These are phyloP conservation scores for Menura novaehollandiae DNA, from an alignment of 2,113 vertebrate genomes.

Conservation along the genomic window DNA sequence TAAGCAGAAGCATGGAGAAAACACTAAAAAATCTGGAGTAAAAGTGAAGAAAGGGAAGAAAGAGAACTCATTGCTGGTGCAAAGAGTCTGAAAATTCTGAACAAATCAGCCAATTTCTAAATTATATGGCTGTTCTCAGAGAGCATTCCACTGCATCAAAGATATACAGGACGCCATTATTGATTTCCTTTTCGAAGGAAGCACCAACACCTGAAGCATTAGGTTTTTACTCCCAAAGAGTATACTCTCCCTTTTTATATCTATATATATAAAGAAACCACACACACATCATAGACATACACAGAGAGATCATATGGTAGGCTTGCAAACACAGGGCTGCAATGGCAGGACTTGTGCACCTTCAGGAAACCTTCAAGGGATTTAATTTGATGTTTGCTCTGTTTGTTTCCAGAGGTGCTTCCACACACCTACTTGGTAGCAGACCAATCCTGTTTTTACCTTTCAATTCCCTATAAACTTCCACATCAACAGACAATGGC, in stretches of 20 bases:
- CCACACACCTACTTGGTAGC: rapidly evolving
- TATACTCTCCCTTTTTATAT: not conserved
- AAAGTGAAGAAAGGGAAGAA: not conserved
- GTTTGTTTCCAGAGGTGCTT: not conserved
- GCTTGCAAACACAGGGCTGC: not conserved
- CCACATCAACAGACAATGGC: rapidly evolving
- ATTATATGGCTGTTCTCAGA: not conserved
- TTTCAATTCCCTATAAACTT: not conserved
- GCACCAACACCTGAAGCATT: not conserved
- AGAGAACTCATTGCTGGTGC: not conserved
- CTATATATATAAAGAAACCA: not conserved
- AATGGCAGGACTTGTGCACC: not conserved
- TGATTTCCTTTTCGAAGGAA: not conserved
- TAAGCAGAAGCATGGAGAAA: not conserved
- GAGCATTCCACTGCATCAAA: not conserved
- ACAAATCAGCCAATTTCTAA: not conserved
- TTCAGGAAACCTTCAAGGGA: not conserved
- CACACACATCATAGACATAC: not conserved
- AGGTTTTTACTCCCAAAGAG: not conserved
- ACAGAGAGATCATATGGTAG: not conserved
- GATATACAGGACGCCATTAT: not conserved
- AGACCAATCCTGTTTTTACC: not conserved
- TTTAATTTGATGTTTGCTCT: not conserved
- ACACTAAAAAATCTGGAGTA: not conserved
- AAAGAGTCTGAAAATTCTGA: not conserved